Evolutionary conservation across 1,140 invertebrate genomes (phyloP), one percentile per base, ranked within the genome.

Genomic region (Sminthurides bifidus): DNA sequence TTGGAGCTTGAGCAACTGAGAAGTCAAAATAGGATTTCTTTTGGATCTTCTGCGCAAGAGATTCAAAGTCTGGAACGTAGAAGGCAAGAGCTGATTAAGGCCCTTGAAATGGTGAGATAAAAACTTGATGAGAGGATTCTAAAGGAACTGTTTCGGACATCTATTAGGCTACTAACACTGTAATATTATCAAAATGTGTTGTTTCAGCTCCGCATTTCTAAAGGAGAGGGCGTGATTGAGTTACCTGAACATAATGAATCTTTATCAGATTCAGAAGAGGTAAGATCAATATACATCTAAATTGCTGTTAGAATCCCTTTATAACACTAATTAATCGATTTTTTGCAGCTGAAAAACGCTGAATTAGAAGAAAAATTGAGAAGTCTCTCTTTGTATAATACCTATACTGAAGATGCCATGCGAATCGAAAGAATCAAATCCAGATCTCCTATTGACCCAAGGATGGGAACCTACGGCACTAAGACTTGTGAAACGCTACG

Each of bases 401-500:
- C 67, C 48, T 70, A 84, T 40, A 82, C 87, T 69, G 85, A 89
- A 66, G 86, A 91, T 70, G 82, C 88, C 46, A 85, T 88, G 67
- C 78, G 84, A 65, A 91, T 89, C 67, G 87, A 84, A 14, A 84
- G 84, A 70, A 83, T 89, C 40, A 87, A 84, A 15, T 81, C 79
- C n/a, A 81, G 83, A 67, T 82, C 85, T 17, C 85, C 85, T 10
- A 80, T 86, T 43, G 75, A 84, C 52, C 70, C 73, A 0, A 73
- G 43, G 77, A 78, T 65, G 76, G 82, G 64, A 71, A 81, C 81
- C 30, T 73, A 86, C 38, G 85, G 86, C 19, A 80, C 81, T 59
- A 83, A 86, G 66, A 88, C 88, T n/a, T 79, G 89, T 48, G 86
- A 87, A 60, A 91, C 87, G 61, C 74, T 92, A 29, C 83, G 84